Percentiles rank a stretch among this genome's conserved stretches.
Conservation (phyloP, 2,113 vertebrate genomes). For the Dasyornis broadbenti region DNA sequence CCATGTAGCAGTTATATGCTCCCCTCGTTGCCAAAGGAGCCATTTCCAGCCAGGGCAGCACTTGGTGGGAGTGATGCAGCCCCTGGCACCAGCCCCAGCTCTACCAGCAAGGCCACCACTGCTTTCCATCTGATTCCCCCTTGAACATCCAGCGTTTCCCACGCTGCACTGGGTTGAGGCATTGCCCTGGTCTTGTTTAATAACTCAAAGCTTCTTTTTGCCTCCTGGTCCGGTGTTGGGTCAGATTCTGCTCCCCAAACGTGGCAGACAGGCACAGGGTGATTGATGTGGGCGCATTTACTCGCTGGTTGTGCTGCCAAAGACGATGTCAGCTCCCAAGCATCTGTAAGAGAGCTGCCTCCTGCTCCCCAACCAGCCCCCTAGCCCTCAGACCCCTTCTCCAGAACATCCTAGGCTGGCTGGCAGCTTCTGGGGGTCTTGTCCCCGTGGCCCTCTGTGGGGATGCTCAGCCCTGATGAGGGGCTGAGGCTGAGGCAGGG, state of each 20-base stretch:
- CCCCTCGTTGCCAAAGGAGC: background rate
- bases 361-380: background rate
- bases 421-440: background rate
- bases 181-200: background rate
- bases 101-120: background rate
- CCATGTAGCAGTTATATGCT: background rate
- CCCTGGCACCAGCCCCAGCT: too few species aligned
- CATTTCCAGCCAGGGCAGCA: background rate
- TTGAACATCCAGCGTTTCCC: background rate
- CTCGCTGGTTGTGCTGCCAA: background rate
- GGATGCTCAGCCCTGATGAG: background rate
- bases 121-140: background rate
- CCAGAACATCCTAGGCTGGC: background rate
- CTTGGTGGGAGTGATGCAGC: background rate
- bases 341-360: background rate
- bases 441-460: background rate
- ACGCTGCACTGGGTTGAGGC: rapidly evolving
- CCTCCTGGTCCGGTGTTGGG: background rate
- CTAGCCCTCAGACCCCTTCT: background rate
- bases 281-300: background rate
- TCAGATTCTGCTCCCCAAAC: background rate
- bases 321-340: conserved; percentile 36
- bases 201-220: background rate
- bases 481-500: background rate
- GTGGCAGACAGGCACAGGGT: background rate